These are phyloP conservation scores for Ischnus inquisitorius DNA, from an alignment of 2,888 invertebrate genomes.

Conservation along the genomic window DNA sequence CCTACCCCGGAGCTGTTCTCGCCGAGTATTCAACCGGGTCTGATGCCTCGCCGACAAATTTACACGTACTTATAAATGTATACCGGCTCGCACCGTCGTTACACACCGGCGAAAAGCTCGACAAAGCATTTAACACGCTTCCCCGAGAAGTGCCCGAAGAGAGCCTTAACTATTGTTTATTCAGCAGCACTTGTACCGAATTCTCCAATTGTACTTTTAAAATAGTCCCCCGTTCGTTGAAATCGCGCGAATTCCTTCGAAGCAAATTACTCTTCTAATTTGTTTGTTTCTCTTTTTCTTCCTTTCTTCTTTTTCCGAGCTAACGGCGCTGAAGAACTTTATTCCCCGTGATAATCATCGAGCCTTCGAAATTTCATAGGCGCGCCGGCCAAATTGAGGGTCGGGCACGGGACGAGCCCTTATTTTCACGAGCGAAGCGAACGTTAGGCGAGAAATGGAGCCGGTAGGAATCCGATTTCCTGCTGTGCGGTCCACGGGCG, in stretches of 20 bases:
- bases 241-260: background rate
- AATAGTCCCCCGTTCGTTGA: background rate
- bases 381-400: constrained; percentile 10
- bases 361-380: background rate
- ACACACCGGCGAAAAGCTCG: constrained; percentile 11
- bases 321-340: background rate
- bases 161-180: background rate
- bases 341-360: background rate
- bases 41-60: constrained; percentile 27
- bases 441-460: constrained; percentile 37
- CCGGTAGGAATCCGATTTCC: constrained; percentile 50
- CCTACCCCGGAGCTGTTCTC: constrained; percentile 3
- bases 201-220: background rate
- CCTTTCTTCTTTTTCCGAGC: background rate
- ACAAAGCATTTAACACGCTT: background rate
- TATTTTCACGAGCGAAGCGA: constrained; percentile 18
- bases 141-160: background rate
- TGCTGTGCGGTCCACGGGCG: constrained; percentile 9
- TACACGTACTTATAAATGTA: constrained; percentile 37
- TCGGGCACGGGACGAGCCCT: constrained; percentile 13
- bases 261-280: background rate
- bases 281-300: background rate
- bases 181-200: background rate
- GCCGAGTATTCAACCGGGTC: background rate
- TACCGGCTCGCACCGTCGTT: background rate